These are phyloP conservation scores for Tachystola acroxantha DNA, from an alignment of 2,888 invertebrate species.

Conservation along the genomic window DNA sequence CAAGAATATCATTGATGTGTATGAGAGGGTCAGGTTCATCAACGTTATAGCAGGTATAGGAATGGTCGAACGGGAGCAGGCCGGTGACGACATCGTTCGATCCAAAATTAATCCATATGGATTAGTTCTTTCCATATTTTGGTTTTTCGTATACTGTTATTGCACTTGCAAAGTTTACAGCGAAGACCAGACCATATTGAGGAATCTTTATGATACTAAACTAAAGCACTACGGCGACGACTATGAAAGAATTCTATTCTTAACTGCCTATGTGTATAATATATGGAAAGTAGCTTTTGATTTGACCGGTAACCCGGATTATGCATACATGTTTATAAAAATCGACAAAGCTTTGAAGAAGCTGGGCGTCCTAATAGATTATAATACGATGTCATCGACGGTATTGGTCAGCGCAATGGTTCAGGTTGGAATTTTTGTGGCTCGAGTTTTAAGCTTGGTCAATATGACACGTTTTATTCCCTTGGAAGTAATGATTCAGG, in stretches of 20 bases:
- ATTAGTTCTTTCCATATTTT: slow-evolving; percentile 25
- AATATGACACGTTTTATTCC: slow-evolving; percentile 20
- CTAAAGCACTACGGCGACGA: slow-evolving; percentile 51
- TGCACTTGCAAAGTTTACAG: slow-evolving; percentile 32
- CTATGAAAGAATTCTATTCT: slow-evolving; percentile 35
- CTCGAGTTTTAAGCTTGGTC: slow-evolving; percentile 37
- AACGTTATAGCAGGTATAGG: no score
- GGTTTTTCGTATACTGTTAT: slow-evolving; percentile 36
- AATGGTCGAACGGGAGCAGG: no score
- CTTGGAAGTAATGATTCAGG: slow-evolving; percentile 39
- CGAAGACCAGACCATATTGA: slow-evolving; percentile 44
- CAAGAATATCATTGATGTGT: no score
- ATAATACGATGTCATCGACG: slow-evolving; percentile 25
- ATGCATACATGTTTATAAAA: slow-evolving; percentile 31
- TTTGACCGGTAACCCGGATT: slow-evolving; percentile 25
- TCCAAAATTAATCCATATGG: no score
- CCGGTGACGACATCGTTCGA: no score
- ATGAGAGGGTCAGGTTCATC: no score
- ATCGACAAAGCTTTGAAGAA: slow-evolving; percentile 38
- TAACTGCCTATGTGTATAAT: slow-evolving; percentile 29
- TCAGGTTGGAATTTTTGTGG: slow-evolving; percentile 21
- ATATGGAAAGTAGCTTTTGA: slow-evolving; percentile 44
- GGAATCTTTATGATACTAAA: slow-evolving; percentile 46
- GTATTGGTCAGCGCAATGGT: slow-evolving; percentile 23
- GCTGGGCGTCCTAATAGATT: slow-evolving; percentile 35